Evolutionary conservation across 2,113 vertebrate species (phyloP).

Genomic region (Raja brachyura): DNA sequence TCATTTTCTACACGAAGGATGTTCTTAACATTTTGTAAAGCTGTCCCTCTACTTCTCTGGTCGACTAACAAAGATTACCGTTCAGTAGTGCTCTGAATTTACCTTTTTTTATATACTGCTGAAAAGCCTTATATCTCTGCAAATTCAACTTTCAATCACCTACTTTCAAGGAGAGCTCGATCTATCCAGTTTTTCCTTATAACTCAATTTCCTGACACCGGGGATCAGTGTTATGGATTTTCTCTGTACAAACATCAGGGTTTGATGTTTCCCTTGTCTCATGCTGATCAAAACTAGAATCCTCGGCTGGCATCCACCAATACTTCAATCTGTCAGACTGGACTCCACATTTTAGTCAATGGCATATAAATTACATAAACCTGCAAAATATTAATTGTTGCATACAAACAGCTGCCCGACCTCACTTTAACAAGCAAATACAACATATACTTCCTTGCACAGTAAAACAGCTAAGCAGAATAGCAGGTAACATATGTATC

Average conservation of each 20-base stretch:
- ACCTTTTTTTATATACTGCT: background rate
- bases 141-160: constrained; percentile 17
- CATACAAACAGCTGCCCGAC: background rate
- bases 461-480: background rate
- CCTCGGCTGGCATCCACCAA: background rate
- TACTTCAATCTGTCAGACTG: constrained; percentile 8
- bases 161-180: background rate
- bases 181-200: background rate
- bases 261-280: constrained; percentile 1
- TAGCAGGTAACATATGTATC: background rate
- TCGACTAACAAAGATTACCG: background rate
- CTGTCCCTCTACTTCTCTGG: background rate
- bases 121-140: background rate
- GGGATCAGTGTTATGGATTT: constrained; percentile 18
- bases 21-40: background rate
- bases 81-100: background rate
- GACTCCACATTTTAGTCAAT: constrained; percentile 27
- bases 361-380: constrained; percentile 3
- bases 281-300: constrained; percentile 1
- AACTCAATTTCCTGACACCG: constrained; percentile 21
- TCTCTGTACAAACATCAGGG: background rate
- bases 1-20: background rate
- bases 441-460: background rate
- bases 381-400: constrained; percentile 8
- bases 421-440: background rate